Evolutionary conservation across 2,113 vertebrate species (phyloP).

Genomic region (Amphiprion ocellaris): DNA sequence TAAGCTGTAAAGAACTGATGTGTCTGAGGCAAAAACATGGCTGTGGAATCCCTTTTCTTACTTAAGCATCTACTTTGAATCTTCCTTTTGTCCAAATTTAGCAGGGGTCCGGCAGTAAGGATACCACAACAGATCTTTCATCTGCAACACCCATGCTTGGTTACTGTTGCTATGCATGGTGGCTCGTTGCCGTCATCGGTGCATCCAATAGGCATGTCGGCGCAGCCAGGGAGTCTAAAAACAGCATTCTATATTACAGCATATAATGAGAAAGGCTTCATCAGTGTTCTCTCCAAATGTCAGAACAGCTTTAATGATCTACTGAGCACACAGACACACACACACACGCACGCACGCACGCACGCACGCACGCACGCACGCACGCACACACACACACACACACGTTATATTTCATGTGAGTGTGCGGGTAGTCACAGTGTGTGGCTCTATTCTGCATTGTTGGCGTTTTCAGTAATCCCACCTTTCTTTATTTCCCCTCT

Average conservation of each 20-base stretch:
- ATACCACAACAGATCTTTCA: slow-evolving; percentile 71
- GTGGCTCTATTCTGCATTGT: slow-evolving; percentile 61
- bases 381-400: slow-evolving; percentile 7
- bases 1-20: too few species aligned
- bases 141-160: slow-evolving; percentile 80
- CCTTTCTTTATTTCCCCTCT: slow-evolving; percentile 48
- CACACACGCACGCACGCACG: slow-evolving; percentile 9
- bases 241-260: slow-evolving; percentile 81
- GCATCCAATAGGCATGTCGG: slow-evolving; percentile 79
- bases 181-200: slow-evolving; percentile 74
- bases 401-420: slow-evolving; percentile 33
- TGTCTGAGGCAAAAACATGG: neutral
- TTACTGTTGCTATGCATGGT: slow-evolving; percentile 87
- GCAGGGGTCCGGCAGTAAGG: slow-evolving; percentile 56
- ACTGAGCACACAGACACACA: slow-evolving; percentile 14
- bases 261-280: slow-evolving; percentile 79
- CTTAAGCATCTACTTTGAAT: slow-evolving; percentile 31
- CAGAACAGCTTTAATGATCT: slow-evolving; percentile 80
- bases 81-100: slow-evolving; percentile 71
- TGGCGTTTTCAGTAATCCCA: slow-evolving; percentile 52
- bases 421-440: slow-evolving; percentile 30
- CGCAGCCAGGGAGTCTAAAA: slow-evolving; percentile 76
- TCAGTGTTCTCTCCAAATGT: slow-evolving; percentile 79
- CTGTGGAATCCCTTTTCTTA: slow-evolving; percentile 18
- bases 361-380: slow-evolving; percentile 1